Evolutionary conservation across 2,113 vertebrate genomes (phyloP).

Genomic region (Pampusana beccarii): DNA sequence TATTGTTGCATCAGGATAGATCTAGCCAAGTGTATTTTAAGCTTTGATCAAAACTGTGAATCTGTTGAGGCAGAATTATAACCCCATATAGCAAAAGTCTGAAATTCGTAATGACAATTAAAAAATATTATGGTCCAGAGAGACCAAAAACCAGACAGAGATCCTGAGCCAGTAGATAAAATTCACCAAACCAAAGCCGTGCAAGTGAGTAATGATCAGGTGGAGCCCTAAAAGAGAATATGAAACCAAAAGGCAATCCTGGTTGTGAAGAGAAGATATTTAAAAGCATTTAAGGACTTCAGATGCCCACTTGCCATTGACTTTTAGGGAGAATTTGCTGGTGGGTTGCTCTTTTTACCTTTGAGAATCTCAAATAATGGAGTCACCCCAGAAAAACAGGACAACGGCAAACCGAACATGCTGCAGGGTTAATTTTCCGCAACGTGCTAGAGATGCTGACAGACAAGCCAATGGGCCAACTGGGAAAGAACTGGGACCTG

Average conservation of each 20-base stretch:
- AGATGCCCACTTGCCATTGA: background rate
- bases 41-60: slow-evolving; percentile 64
- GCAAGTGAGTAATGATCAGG: background rate
- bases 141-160: slow-evolving; percentile 4
- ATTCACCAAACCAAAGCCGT: background rate
- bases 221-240: background rate
- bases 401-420: slow-evolving; percentile 18
- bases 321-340: background rate
- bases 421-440: slow-evolving; percentile 37
- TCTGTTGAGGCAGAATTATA: slow-evolving; percentile 51
- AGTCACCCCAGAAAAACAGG: background rate
- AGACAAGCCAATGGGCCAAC: slow-evolving; percentile 68
- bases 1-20: slow-evolving; percentile 50
- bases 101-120: slow-evolving; percentile 58
- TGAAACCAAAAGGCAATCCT: background rate
- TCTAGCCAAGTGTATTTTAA: slow-evolving; percentile 59
- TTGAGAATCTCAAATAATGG: background rate
- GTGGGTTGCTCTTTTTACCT: background rate
- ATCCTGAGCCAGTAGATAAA: background rate
- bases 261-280: background rate
- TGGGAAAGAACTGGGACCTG: slow-evolving; percentile 66
- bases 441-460: slow-evolving; percentile 48
- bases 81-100: slow-evolving; percentile 27
- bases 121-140: background rate
- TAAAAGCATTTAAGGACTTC: background rate